Evolutionary conservation across 2,113 vertebrate genomes (phyloP), one percentile per base, ranked within the genome.

Genomic region (Crocuta crocuta): DNA sequence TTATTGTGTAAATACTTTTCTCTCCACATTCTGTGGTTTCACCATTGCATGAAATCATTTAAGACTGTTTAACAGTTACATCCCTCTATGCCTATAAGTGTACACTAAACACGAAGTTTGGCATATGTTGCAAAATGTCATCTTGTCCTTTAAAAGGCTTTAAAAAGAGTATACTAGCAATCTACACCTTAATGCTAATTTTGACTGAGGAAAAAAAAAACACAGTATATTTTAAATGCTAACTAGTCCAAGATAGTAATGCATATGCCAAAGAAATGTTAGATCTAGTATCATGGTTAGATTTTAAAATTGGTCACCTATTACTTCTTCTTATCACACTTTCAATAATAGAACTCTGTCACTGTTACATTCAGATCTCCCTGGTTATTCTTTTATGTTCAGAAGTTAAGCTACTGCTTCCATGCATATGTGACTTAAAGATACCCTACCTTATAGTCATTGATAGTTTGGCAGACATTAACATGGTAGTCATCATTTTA

Each of bases 181-280:
- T 98, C 98, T 97, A 97, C 94, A 98, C 97, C 96, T 95, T 94
- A 97, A 98, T 96, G 91, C 97, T 98, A 92, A 97, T 97, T 93
- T 97, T 97, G 93, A 76, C 71, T 95, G 89, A 98, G 95, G 92
- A 97, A 95, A 91, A 86, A 74, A 70, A 88, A 23, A 91, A 85
- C 16, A 9, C 76, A 97, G 53, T 97, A 81, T 93, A 97, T 98
- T 96, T 66, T 50, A 97, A 97, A 97, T 98, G 61, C 93, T 98
- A 94, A 91, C 74, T 98, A 98, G 93, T 98, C 65, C 97, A 97
- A 98, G 99, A 97, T 98, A 99, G 97, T 98, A 99, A 98, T 98
- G 55, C 98, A 98, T 98, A 99, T 99, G 99, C 99, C 99, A 99
- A 99, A 99, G 99, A 99, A 98, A 98, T 97, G 83, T 97, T 98